phyloP scores from a whole-genome alignment of 2,888 invertebrate species.

The Agonopterix arenella region DNA sequence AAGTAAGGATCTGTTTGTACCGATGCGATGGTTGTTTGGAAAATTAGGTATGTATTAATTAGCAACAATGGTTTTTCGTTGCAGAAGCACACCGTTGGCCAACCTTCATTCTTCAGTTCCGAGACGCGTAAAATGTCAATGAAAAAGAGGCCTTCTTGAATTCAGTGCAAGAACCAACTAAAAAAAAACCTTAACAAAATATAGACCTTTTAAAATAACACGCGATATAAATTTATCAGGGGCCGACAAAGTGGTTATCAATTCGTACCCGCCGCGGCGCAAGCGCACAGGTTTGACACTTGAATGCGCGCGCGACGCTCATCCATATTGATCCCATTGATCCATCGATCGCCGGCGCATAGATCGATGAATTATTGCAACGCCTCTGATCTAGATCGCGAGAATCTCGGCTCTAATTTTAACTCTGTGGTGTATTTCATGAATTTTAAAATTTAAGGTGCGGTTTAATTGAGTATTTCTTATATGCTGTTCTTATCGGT shows the following conservation, averaged over 20 bases:
- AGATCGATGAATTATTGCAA: slow-evolving; percentile 42
- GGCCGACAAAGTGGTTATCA: slow-evolving; percentile 32
- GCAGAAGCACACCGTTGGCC: too few relatives aligned
- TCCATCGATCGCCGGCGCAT: slow-evolving; percentile 8
- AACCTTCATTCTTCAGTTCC: too few relatives aligned
- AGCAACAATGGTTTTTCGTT: too few relatives aligned
- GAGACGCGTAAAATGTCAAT: too few relatives aligned
- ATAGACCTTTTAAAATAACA: slow-evolving; percentile 10
- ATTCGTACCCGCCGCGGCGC: slow-evolving; percentile 21
- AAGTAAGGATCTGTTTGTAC: too few relatives aligned
- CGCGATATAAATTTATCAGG: slow-evolving; percentile 25
- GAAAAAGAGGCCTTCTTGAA: not conserved
- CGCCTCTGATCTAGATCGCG: slow-evolving; percentile 44
- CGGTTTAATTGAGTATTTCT: not conserved
- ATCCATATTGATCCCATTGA: slow-evolving; percentile 59
- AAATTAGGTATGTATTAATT: too few relatives aligned
- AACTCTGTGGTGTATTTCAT: slow-evolving; percentile 24
- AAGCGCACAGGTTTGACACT: slow-evolving; percentile 41
- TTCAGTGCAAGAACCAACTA: not conserved
- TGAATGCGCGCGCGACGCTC: slow-evolving; percentile 53
- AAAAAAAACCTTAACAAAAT: not conserved
- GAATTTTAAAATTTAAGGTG: slow-evolving; percentile 23
- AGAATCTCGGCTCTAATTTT: not conserved
- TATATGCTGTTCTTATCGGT: too few relatives aligned
- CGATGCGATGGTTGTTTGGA: too few relatives aligned